phyloP scores from a whole-genome alignment of 2,888 invertebrate genomes.

The Schizaphis graminum region DNA sequence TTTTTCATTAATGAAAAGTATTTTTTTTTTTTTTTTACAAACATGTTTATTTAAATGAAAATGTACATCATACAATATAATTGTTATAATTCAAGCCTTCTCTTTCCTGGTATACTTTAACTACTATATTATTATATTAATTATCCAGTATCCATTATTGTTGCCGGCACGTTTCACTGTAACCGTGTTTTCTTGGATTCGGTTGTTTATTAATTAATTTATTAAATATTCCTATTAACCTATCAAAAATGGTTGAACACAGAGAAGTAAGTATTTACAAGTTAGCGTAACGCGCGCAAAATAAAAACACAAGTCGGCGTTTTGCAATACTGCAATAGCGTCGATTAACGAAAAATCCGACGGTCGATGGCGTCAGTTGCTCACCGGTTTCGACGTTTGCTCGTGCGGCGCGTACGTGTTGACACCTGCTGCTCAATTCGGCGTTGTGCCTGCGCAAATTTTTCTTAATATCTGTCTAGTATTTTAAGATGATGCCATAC shows the following conservation, averaged over 20 bases:
- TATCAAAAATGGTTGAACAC: neutral
- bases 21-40: too few relatives aligned
- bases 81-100: too few relatives aligned
- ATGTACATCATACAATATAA: too few relatives aligned
- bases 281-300: neutral
- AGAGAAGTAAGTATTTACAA: slow-evolving; percentile 10
- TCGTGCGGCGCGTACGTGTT: neutral
- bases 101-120: too few relatives aligned
- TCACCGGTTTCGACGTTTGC: neutral
- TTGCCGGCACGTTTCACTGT: too few relatives aligned
- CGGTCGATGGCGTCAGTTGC: neutral
- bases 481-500: neutral
- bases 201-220: too few relatives aligned
- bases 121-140: too few relatives aligned
- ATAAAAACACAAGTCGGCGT: neutral
- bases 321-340: neutral
- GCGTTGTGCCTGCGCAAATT: neutral
- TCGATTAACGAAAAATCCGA: neutral
- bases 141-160: too few relatives aligned
- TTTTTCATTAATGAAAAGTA: too few relatives aligned
- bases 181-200: too few relatives aligned
- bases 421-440: neutral
- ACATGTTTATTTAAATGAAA: too few relatives aligned
- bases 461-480: neutral
- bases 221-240: too few relatives aligned